Percentiles rank a stretch among this genome's conserved stretches.
phyloP scores from a whole-genome alignment of 2,797 vertebrate species.

The Sebastiscus albofasciatus region DNA sequence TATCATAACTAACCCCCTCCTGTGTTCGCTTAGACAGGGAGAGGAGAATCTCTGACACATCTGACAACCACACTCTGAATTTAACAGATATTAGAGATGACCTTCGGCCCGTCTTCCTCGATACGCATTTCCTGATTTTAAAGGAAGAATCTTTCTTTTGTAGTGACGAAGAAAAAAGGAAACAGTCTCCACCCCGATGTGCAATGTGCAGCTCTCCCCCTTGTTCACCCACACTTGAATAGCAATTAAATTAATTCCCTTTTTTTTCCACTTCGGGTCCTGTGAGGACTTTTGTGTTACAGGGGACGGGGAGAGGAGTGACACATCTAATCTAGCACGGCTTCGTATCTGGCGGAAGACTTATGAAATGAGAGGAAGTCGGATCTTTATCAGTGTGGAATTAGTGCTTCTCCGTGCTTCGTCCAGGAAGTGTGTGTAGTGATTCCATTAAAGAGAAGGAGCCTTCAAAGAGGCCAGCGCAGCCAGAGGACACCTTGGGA shows the following conservation, averaged over 20 bases:
- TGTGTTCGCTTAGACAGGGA: slow-evolving; percentile 58
- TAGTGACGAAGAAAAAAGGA: slow-evolving; percentile 77
- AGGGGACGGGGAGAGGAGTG: slow-evolving; percentile 79
- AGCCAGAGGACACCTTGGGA: slow-evolving; percentile 98
- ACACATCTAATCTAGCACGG: slow-evolving; percentile 95
- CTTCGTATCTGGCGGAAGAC: slow-evolving; percentile 93
- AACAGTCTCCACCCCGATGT: slow-evolving; percentile 85
- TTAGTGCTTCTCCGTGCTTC: slow-evolving; percentile 87
- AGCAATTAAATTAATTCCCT: slow-evolving; percentile 93
- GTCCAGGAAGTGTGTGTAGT: slow-evolving; percentile 93
- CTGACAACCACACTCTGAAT: slow-evolving; percentile 71
- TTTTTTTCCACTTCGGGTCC: slow-evolving; percentile 57
- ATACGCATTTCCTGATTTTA: slow-evolving; percentile 84
- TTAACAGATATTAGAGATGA: slow-evolving; percentile 83
- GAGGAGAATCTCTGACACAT: slow-evolving; percentile 64
- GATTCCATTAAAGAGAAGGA: slow-evolving; percentile 91
- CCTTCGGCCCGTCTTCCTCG: slow-evolving; percentile 84
- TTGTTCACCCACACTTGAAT: slow-evolving; percentile 85
- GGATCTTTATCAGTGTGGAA: slow-evolving; percentile 98
- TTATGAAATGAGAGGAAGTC: slow-evolving; percentile 96
- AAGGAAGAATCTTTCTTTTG: slow-evolving; percentile 88
- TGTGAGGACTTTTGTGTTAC: slow-evolving; percentile 75
- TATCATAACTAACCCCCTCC: slow-evolving; percentile 67
- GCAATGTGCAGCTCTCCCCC: slow-evolving; percentile 83
- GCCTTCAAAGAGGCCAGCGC: slow-evolving; percentile 90